phyloP scores from a whole-genome alignment of 2,888 invertebrate genomes.

The Acrobasis suavella region DNA sequence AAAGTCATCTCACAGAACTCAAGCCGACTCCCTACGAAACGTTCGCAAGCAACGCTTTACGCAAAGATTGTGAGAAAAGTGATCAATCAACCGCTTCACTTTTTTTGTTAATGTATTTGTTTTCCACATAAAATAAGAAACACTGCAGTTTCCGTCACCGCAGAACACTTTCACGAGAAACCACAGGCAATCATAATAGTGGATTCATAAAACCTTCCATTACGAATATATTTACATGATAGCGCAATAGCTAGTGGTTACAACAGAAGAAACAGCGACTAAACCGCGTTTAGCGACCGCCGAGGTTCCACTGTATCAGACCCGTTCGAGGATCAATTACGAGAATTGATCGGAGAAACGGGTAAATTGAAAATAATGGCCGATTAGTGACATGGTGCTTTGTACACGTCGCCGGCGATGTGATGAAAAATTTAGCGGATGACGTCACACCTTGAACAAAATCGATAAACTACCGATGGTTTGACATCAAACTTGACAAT shows the following conservation, averaged over 20 bases:
- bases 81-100: background rate
- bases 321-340: conserved; percentile 46
- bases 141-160: conserved; percentile 1
- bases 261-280: conserved; percentile 4
- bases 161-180: conserved; percentile 12
- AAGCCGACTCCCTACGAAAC: background rate
- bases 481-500: conserved; percentile 50
- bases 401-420: conserved; percentile 41
- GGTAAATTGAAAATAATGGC: conserved; percentile 66
- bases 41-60: background rate
- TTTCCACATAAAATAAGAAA: background rate
- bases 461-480: conserved; percentile 52
- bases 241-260: background rate
- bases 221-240: conserved; percentile 7
- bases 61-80: background rate
- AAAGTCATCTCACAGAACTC: conserved; percentile 4
- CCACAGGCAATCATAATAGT: conserved; percentile 8
- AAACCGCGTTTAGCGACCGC: conserved; percentile 28
- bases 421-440: conserved; percentile 61
- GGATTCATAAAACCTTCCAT: background rate
- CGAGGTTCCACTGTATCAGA: conserved; percentile 41
- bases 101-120: background rate
- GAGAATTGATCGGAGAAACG: conserved; percentile 47
- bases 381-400: conserved; percentile 50
- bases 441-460: conserved; percentile 55